Evolutionary conservation across 2,888 invertebrate genomes (phyloP), one percentile per base, ranked within the genome.

Genomic region (Drosophila fungiperda): DNA sequence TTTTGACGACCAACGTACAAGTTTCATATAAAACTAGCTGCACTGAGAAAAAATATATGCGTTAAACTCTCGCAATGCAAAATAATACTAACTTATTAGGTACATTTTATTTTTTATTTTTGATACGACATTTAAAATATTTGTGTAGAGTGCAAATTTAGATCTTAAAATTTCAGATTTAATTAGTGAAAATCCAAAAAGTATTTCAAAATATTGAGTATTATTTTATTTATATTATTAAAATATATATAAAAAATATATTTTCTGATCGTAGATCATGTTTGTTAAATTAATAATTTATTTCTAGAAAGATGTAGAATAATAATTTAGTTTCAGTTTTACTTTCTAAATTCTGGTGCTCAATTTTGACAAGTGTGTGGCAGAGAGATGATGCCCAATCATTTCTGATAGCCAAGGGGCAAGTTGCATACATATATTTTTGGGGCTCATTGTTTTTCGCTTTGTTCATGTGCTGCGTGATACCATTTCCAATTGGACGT

Each of bases 1-100:
- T 76, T 78, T 80, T 80, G 71, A 78, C 64, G 54, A 68, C 73
- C 54, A 29, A 23, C 60, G 60, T 63, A 17, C 20, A n/a, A 29
- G n/a, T 38, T 55, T n/a, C 55, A 55, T n/a, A 38, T 11, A 29
- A 38, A 55, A 55, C 55, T 29, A 55, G 55, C 38, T 55, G 55
- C 38, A 55, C 55, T 55, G n/a, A 55, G n/a, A 55, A 55, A 36
- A 26, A 50, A 45, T 20, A 7, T 20, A 12, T 3, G 20, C 20
- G 12, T 0, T 20, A 12, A 45, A 42, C 12, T 20, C 3, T 20
- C 12, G 12, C 11, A 42, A 45, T 1, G 20, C 7, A 20, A 20
- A 20, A 20, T 12, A 20, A 20, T 7, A 42, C 11, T 20, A 20
- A 20, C 1, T 20, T 42, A 15, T 8, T 3, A 8, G 7, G 1